These are phyloP conservation scores for Nesogale talazaci DNA, from an alignment of 2,113 vertebrate species.

Conservation along the genomic window DNA sequence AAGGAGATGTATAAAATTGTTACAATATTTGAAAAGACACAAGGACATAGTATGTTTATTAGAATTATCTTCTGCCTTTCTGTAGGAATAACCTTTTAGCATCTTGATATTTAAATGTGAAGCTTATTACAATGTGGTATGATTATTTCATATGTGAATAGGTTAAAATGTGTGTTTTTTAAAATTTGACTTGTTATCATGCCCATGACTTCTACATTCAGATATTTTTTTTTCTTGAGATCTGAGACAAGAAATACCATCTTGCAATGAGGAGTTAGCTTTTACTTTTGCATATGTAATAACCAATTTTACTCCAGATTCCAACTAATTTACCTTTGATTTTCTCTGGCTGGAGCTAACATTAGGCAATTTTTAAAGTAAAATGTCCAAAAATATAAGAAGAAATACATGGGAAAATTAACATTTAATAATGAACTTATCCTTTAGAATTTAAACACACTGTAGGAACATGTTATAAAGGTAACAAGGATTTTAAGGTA, in stretches of 20 bases:
- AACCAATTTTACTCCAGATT: background rate
- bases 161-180: background rate
- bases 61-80: background rate
- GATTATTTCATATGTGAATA: background rate
- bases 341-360: background rate
- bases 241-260: slow-evolving; percentile 15
- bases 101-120: slow-evolving; percentile 14
- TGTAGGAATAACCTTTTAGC: slow-evolving; percentile 19
- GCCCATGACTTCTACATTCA: background rate
- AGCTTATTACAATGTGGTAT: background rate
- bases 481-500: slow-evolving; percentile 21
- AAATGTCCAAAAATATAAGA: slow-evolving; percentile 31
- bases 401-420: background rate
- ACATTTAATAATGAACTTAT: slow-evolving; percentile 35
- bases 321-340: slow-evolving; percentile 6
- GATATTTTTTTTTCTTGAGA: background rate
- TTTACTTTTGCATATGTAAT: slow-evolving; percentile 20
- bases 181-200: background rate
- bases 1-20: slow-evolving; percentile 11
- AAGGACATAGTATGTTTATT: background rate
- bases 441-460: slow-evolving; percentile 38
- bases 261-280: background rate
- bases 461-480: background rate
- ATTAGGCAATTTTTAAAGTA: background rate
- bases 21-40: background rate